Evolutionary conservation across 2,888 invertebrate species (phyloP), one percentile per base, ranked within the genome.

Genomic region (Zygogramma bicolorata): DNA sequence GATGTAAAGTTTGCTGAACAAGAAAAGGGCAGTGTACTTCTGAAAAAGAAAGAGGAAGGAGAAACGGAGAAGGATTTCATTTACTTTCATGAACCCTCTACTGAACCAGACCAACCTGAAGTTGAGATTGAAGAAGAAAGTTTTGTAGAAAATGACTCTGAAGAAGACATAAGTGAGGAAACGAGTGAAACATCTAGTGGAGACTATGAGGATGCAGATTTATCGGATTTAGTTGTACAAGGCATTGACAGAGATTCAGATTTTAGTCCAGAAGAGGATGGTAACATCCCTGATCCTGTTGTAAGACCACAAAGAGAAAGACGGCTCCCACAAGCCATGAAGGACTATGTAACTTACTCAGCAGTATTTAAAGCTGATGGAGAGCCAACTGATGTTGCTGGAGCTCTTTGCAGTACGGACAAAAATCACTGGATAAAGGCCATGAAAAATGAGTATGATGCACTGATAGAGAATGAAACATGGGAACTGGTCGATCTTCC

Each of bases 331-430:
- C 13, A 60, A 31, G 77, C 34, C 3, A 34, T 59, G 67, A 38
- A 67, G 20, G 67, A 67, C 59, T 67, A 67, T 59, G 59, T 67
- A 3, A 58, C 58, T 15, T 67, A 67, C 38, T 34, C 67, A 18
- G 67, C 40, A 29, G 38, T 67, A 34, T 7, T 58, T 10, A 34
- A 67, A 59, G 59, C 67, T 27, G 27, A 67, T 53, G 67, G 67
- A 7, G 34, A 67, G 2, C 67, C 67, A 67, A 7, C 34, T 29
- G 40, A 58, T 34, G 67, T 67, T 20, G 34, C 29, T 13, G 59
- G 27, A 31, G 67, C 67, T 34, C 59, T 57, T 22, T 20, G 42
- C 25, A 58, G 67, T n/a, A 53, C 34, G 27, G 59, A 66, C 31
- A 31, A 31, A 18, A 34, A 60, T n/a, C 10, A 60, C 2, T 60